These are phyloP conservation scores for Conchocele bisecta DNA, from an alignment of 2,888 invertebrate species.

Conservation along the genomic window DNA sequence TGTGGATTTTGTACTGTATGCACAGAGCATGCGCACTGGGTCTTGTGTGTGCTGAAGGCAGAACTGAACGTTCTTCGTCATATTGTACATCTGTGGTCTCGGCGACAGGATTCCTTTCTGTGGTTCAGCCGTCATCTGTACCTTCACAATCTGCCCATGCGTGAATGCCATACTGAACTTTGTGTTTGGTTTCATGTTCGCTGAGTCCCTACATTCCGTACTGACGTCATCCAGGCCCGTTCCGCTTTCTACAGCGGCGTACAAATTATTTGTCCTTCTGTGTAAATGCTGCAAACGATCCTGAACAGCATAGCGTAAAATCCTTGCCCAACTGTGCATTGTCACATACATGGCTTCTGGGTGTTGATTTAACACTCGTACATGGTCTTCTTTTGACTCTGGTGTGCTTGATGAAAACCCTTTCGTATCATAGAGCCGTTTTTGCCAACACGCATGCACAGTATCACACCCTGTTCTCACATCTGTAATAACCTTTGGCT, in stretches of 20 bases:
- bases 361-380: slow-evolving; percentile 3
- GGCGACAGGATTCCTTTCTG: slow-evolving; percentile 55
- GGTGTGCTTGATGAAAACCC: slow-evolving; percentile 1
- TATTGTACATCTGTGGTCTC: slow-evolving; percentile 53
- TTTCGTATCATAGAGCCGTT: slow-evolving; percentile 47
- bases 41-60: slow-evolving; percentile 63
- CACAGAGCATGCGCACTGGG: slow-evolving; percentile 55
- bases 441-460: slow-evolving; percentile 58
- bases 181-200: slow-evolving; percentile 42
- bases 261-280: neutral
- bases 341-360: slow-evolving; percentile 1
- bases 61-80: slow-evolving; percentile 57
- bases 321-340: slow-evolving; percentile 21
- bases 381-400: neutral
- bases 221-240: slow-evolving; percentile 40
- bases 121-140: slow-evolving; percentile 57
- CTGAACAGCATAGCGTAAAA: slow-evolving; percentile 9
- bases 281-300: slow-evolving; percentile 2
- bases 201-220: slow-evolving; percentile 31
- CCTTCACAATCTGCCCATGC: slow-evolving; percentile 49
- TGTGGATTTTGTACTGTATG: slow-evolving; percentile 56
- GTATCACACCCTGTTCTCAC: slow-evolving; percentile 17
- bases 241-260: neutral
- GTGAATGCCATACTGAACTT: slow-evolving; percentile 56
- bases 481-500: slow-evolving; percentile 46